Evolutionary conservation across 2,797 vertebrate genomes (phyloP).

Genomic region (Platyrinchus mystaceus): DNA sequence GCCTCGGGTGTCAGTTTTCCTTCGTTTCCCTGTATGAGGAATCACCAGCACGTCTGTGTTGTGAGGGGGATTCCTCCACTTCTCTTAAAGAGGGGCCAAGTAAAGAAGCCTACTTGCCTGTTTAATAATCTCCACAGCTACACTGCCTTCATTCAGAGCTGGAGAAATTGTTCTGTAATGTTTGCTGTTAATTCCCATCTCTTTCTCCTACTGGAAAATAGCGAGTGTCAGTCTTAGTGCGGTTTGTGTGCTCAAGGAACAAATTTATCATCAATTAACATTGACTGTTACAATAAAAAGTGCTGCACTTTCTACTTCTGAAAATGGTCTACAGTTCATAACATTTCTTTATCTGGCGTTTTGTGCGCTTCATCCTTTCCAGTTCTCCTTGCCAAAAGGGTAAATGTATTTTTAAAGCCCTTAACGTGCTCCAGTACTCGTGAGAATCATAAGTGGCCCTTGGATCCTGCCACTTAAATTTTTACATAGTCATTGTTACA

Average conservation of each 20-base stretch:
- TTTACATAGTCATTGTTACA: not conserved
- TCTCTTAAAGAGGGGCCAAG: not conserved
- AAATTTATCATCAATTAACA: not conserved
- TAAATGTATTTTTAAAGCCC: constrained; percentile 33
- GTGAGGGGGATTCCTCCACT: not conserved
- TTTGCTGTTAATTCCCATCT: not conserved
- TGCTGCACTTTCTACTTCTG: not conserved
- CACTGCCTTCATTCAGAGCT: not conserved
- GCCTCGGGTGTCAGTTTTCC: not conserved
- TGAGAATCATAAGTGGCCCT: not conserved
- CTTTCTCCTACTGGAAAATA: not conserved
- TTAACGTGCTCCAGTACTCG: not conserved
- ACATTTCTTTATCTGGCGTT: not conserved
- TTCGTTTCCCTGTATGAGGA: not conserved
- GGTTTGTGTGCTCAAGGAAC: not conserved
- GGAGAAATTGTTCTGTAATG: not conserved
- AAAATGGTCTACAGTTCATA: not conserved
- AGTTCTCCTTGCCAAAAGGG: not conserved
- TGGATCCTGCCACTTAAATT: not conserved
- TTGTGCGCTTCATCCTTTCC: not conserved
- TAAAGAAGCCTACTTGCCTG: not conserved
- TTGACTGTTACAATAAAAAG: not conserved
- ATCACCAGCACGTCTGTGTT: not conserved
- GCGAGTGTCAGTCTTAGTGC: not conserved
- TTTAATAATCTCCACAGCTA: not conserved